phyloP scores from a whole-genome alignment of 1,140 invertebrate genomes.

The Temnothorax curvispinosus region DNA sequence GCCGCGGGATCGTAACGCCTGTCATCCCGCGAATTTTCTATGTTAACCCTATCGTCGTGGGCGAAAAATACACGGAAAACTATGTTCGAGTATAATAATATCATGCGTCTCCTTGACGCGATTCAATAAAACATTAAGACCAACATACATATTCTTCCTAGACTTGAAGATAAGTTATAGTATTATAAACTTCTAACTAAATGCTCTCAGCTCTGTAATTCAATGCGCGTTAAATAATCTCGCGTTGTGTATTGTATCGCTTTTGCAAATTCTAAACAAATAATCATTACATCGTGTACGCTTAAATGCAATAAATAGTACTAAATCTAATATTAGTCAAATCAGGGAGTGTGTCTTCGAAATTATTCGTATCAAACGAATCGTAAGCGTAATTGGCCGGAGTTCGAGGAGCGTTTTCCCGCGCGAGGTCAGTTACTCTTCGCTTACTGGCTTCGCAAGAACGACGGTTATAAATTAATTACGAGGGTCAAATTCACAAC shows the following conservation, averaged over 20 bases:
- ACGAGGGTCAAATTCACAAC: conserved; percentile 80
- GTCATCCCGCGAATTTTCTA: neutral
- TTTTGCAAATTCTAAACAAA: neutral
- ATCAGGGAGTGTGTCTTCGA: neutral
- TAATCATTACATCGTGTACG: neutral
- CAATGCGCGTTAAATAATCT: neutral
- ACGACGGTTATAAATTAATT: conserved; percentile 82
- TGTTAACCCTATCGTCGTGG: neutral
- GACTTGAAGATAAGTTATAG: neutral
- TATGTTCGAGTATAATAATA: neutral
- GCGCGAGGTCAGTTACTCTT: conserved; percentile 64
- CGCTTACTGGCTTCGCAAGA: conserved; percentile 70
- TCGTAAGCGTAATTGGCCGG: conserved; percentile 58
- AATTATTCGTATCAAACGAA: conserved; percentile 39
- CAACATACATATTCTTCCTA: neutral
- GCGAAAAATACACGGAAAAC: neutral
- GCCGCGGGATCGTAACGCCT: conserved; percentile 41
- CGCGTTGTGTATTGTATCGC: neutral
- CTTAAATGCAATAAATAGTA: neutral
- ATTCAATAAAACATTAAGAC: neutral
- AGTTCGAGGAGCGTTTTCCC: conserved; percentile 29
- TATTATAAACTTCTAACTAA: neutral
- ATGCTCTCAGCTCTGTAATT: neutral
- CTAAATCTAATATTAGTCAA: neutral
- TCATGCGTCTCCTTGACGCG: neutral